Conservation (phyloP, 2,113 vertebrate species). For the Falcunculus frontatus region DNA sequence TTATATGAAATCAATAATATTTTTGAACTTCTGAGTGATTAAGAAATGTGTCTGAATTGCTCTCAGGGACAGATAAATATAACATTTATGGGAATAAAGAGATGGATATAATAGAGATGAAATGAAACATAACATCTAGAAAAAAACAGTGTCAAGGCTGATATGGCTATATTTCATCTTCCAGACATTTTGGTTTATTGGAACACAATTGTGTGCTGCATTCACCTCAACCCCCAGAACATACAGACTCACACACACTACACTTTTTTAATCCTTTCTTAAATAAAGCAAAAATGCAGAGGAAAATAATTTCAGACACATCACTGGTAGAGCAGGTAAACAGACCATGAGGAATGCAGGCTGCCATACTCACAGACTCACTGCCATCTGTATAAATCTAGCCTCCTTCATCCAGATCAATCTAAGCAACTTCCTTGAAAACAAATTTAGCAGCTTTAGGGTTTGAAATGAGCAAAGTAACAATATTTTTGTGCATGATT, state of each 20-base stretch:
- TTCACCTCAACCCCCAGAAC: not conserved
- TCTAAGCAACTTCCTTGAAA: not conserved
- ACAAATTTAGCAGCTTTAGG: not conserved
- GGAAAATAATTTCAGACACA: not conserved
- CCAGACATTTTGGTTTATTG: not conserved
- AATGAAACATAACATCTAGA: not conserved
- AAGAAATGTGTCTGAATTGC: not conserved
- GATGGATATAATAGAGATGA: not conserved
- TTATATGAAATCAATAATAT: not conserved
- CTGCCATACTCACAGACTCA: not conserved
- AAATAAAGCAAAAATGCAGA: not conserved
- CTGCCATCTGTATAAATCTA: not conserved
- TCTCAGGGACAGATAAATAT: not conserved
- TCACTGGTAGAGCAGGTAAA: not conserved
- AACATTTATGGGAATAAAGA: not conserved
- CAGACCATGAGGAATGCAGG: not conserved
- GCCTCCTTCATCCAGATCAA: not conserved
- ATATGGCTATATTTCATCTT: not conserved
- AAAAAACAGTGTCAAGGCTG: not conserved
- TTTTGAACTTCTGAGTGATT: conserved; percentile 18
- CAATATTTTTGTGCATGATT: not conserved
- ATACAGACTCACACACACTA: not conserved
- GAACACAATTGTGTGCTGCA: not conserved
- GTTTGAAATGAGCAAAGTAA: not conserved
- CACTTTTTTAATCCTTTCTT: not conserved